These are phyloP conservation scores for Alouatta palliata DNA, from an alignment of 2,113 vertebrate species.

Conservation along the genomic window DNA sequence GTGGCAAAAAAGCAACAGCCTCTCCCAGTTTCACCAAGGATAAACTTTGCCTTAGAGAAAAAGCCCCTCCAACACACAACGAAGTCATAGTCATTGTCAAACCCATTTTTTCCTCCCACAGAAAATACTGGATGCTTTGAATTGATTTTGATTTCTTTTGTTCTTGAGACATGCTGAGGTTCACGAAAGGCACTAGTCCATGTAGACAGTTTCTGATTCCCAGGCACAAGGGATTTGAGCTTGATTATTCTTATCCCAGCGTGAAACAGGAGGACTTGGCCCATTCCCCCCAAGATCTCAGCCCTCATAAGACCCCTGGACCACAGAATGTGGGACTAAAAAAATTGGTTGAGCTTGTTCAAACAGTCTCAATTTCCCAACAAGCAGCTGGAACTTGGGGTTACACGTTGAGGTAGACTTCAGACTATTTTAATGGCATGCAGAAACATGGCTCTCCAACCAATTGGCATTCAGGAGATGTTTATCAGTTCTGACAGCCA, in stretches of 20 bases:
- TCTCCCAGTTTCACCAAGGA: background rate
- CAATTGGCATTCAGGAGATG: conserved; percentile 78
- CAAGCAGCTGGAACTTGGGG: conserved; percentile 69
- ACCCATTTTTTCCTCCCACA: background rate
- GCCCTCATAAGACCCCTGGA: conserved; percentile 43
- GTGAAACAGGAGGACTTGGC: background rate
- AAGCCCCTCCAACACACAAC: background rate
- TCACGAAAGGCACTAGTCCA: background rate
- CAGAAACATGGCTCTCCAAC: conserved; percentile 71
- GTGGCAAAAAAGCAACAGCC: background rate
- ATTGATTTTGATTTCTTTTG: conserved; percentile 34
- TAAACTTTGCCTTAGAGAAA: conserved; percentile 27
- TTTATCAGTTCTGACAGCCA: conserved; percentile 79
- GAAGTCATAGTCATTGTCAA: background rate
- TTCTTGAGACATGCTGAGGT: background rate
- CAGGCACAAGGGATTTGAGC: background rate
- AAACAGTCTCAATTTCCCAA: conserved; percentile 70
- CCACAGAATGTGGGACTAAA: conserved; percentile 35
- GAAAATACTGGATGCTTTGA: background rate
- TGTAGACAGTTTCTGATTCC: background rate
- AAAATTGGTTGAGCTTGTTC: conserved; percentile 60
- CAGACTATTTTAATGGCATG: conserved; percentile 69
- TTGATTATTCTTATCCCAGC: conserved; percentile 36
- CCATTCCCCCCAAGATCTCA: conserved; percentile 25
- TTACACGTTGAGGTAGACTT: conserved; percentile 71